Evolutionary conservation across 2,888 invertebrate genomes (phyloP).

Genomic region (Acronicta aceris): DNA sequence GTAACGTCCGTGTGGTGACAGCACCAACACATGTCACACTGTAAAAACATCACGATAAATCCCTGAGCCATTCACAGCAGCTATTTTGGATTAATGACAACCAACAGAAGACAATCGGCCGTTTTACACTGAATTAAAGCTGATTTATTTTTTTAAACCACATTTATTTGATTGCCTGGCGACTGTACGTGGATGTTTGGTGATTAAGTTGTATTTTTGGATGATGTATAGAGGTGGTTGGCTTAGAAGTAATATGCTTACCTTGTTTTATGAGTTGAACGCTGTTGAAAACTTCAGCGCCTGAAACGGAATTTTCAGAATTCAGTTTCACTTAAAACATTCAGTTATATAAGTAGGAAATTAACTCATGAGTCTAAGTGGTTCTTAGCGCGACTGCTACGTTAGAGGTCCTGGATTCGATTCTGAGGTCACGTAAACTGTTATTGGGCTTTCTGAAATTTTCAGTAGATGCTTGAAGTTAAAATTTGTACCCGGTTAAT

Average conservation of each 20-base stretch:
- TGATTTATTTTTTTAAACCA: slow-evolving; percentile 54
- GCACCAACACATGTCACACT: slow-evolving; percentile 79
- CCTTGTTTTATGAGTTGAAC: too few species aligned
- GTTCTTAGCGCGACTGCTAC: too few species aligned
- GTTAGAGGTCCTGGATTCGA: too few species aligned
- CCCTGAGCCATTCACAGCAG: slow-evolving; percentile 69
- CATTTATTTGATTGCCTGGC: slow-evolving; percentile 36
- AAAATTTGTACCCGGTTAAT: too few species aligned
- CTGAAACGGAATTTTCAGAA: too few species aligned
- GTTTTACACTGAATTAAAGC: slow-evolving; percentile 49
- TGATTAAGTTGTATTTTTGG: slow-evolving; percentile 40
- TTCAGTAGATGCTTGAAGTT: too few species aligned
- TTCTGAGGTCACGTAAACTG: too few species aligned
- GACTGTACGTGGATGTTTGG: slow-evolving; percentile 10
- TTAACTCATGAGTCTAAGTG: too few species aligned
- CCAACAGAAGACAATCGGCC: slow-evolving; percentile 54
- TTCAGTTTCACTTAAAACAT: too few species aligned
- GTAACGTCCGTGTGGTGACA: slow-evolving; percentile 71
- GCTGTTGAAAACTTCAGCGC: too few species aligned
- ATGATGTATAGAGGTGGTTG: slow-evolving; percentile 16
- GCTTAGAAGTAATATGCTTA: neutral
- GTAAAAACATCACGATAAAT: slow-evolving; percentile 78
- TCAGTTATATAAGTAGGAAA: too few species aligned
- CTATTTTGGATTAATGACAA: slow-evolving; percentile 64
- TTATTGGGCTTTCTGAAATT: too few species aligned